Base-by-base conservation (phyloP, 2,888 invertebrate genomes). In the Trachelus troglodyta region DNA sequence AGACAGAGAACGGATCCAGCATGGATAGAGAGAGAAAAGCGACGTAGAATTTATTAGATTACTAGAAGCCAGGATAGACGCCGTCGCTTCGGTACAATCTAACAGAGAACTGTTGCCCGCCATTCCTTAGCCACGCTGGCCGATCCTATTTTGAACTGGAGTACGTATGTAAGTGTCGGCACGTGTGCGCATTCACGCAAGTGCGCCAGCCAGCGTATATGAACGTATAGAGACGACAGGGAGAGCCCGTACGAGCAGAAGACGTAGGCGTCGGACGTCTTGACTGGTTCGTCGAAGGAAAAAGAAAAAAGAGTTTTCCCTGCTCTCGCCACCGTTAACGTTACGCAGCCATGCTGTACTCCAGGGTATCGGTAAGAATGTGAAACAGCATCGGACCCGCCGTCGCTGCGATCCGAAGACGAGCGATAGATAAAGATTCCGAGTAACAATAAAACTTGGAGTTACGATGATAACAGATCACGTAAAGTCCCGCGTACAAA, bases 111-210 rank as follows among this genome's bases (percentile, higher is more conserved):
- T 34, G 73, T 23, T 75, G 75, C 76, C 76, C 76, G 73, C 34
- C 75, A 73, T 73, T 75, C 69, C 75, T 77, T 33, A 33, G 73
- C 75, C 83, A 84, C 85, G 85, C 85, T 86, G 83, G 86, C 84
- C 86, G 85, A 81, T 85, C 85, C 86, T 87, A 87, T 87, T 87
- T 87, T 87, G 85, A 87, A 71, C 71, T 34, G 87, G 68, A 74
- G 79, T 78, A 77, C 83, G 81, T 81, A 80, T 78, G 76, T 71
- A 56, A 77, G 79, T 77, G 73, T 69, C 71, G 79, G 79, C 77
- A 78, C 74, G 77, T 75, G 76, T 79, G 76, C 77, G 79, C 75
- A 71, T 75, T 73, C 31, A 11, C 68, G 34, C 40, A 30, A 34
- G 30, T 15, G 37, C 69, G 37, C 35, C 15, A 15, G 23, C 1